These are phyloP conservation scores for Drosophila bipectinata DNA, from an alignment of 1,140 invertebrate genomes.

Conservation along the genomic window DNA sequence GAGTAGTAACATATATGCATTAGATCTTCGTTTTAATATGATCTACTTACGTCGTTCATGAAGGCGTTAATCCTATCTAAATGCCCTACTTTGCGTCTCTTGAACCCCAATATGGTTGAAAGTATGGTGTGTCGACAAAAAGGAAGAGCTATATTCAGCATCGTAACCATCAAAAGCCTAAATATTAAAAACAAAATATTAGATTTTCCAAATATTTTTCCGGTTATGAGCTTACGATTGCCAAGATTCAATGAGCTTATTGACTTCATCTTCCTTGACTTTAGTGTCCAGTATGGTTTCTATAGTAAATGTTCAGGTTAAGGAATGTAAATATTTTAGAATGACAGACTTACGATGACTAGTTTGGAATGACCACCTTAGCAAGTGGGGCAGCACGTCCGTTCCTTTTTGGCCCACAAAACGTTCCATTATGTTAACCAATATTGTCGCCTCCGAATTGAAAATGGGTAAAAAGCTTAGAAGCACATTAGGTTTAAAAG, in stretches of 20 bases:
- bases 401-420: constrained; percentile 16
- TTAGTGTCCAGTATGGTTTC: constrained; percentile 61
- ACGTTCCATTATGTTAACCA: constrained; percentile 40
- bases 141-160: background rate
- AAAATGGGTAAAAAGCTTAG: constrained; percentile 63
- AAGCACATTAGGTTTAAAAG: constrained; percentile 55
- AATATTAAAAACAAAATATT: too few relatives aligned
- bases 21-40: background rate
- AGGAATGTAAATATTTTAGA: background rate
- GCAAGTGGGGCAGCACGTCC: constrained; percentile 29
- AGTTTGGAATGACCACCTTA: constrained; percentile 47
- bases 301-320: background rate
- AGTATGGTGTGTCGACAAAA: background rate
- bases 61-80: background rate
- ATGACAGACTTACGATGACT: constrained; percentile 41
- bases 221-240: constrained; percentile 20
- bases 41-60: background rate
- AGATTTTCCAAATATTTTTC: too few relatives aligned
- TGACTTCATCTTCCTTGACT: constrained; percentile 14
- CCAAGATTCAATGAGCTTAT: background rate
- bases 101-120: background rate
- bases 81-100: background rate
- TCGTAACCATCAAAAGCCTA: background rate
- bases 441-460: constrained; percentile 38
- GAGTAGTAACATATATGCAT: background rate